Percentiles rank a stretch among this genome's conserved stretches.
phyloP scores from a whole-genome alignment of 2,113 vertebrate species.

The Oryzias javanicus region DNA sequence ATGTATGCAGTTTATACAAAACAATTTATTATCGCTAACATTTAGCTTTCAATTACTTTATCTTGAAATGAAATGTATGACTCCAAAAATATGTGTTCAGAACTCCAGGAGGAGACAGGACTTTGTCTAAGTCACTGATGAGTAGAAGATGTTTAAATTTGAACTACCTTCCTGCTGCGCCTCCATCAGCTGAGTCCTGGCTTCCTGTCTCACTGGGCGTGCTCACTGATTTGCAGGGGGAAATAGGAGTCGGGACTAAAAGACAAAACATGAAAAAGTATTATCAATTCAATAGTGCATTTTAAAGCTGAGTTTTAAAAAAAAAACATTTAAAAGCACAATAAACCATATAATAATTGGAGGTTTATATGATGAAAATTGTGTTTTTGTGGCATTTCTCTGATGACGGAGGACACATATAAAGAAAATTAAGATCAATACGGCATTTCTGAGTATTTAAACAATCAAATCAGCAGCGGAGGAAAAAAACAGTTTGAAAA shows the following conservation, averaged over 20 bases:
- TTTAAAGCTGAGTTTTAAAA: slow-evolving; percentile 54
- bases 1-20: too few species aligned
- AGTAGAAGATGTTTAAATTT: not conserved
- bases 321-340: not conserved
- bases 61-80: too few species aligned
- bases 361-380: too few species aligned
- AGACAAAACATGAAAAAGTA: slow-evolving; percentile 87
- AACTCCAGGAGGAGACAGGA: not conserved
- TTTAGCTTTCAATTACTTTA: too few species aligned
- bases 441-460: too few species aligned
- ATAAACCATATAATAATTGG: not conserved
- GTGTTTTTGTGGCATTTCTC: too few species aligned
- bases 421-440: too few species aligned
- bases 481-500: too few species aligned
- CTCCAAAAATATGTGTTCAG: not conserved
- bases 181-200: slow-evolving; percentile 93
- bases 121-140: not conserved
- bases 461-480: too few species aligned
- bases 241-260: slow-evolving; percentile 97
- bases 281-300: slow-evolving; percentile 84
- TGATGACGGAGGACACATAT: too few species aligned
- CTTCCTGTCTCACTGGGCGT: slow-evolving; percentile 97
- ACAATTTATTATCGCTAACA: too few species aligned
- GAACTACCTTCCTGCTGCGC: slow-evolving; percentile 87
- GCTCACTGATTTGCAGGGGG: slow-evolving; percentile 97